Evolutionary conservation across 2,888 invertebrate species (phyloP), one percentile per base, ranked within the genome.

Genomic region (Ormyrus labotus): DNA sequence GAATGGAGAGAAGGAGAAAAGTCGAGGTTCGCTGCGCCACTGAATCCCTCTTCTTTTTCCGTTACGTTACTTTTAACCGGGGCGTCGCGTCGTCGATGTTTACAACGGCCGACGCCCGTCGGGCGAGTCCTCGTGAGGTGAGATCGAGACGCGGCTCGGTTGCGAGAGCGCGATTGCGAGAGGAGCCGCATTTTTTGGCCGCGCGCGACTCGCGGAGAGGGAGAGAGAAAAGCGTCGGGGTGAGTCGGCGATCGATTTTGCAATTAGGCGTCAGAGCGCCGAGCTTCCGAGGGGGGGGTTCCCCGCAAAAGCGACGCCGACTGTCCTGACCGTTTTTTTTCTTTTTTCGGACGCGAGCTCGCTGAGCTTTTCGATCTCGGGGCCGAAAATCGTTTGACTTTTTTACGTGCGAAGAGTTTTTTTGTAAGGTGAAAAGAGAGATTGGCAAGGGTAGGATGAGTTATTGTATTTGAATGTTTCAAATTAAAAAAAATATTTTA

Each of bases 171-270:
- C 53, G 53, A 34, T 10, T 6, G 11, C 8, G 34, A 34, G 34
- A 34, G 19, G 19, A 19, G 19, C 19, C 19, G 19, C 19, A 19
- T 19, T 19, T 19, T 19, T 19, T 19, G 11, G 55, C 13, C 50
- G n/a, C 50, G 10, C 5, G n/a, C 50, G 50, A 11, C 9, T 9
- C 45, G 48, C 4, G 48, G 5, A 47, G n/a, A n/a, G 48, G 48
- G 10, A 45, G 51, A 1, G 9, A 45, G 45, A 4, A 55, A 6
- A 57, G 9, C 6, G 45, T 2, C 11, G 70, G 58, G 58, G 48
- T 48, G 57, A 9, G 82, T 74, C 34, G 79, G 78, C 84, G 85
- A 87, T 88, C 87, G 88, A 88, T 87, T 87, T 88, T 87, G 84
- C 87, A 87, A 88, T 88, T 87, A 87, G 86, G 86, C 85, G 83